A percentile compares a stretch with the other conserved stretches of the same genome.
These are phyloP conservation scores for Ariolimax columbianus DNA, from an alignment of 2,888 invertebrate species.

Conservation along the genomic window DNA sequence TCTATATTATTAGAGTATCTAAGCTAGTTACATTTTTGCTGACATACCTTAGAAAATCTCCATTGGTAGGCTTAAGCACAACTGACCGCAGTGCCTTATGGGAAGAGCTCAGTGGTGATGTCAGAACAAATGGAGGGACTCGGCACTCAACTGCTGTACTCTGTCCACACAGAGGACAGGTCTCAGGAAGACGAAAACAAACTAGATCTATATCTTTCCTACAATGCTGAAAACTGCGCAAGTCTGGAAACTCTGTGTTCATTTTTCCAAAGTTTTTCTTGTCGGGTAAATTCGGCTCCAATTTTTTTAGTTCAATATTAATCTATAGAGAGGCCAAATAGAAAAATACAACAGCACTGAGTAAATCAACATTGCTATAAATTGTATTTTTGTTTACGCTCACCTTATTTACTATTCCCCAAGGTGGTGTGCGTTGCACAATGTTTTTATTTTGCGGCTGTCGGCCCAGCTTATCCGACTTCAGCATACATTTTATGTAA, in stretches of 20 bases:
- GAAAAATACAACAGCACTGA: neutral
- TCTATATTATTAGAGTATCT: no score
- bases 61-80: conserved; percentile 91
- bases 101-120: conserved; percentile 91
- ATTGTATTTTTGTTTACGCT: no score
- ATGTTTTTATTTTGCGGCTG: no score
- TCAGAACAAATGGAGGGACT: conserved; percentile 87
- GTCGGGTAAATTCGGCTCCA: neutral
- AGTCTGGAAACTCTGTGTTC: conserved; percentile 71
- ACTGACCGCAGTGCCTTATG: conserved; percentile 89
- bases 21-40: no score
- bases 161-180: conserved; percentile 88
- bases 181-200: conserved; percentile 87
- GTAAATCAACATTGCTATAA: no score
- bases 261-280: neutral
- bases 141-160: conserved; percentile 83
- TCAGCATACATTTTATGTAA: no score
- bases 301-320: neutral
- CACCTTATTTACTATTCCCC: no score
- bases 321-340: neutral
- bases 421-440: no score
- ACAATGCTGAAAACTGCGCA: conserved; percentile 94
- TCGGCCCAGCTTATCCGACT: no score
- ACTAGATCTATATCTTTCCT: conserved; percentile 86
- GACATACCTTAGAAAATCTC: conserved; percentile 88